These are phyloP conservation scores for Shinisaurus crocodilurus DNA, from an alignment of 2,113 vertebrate genomes.

Conservation along the genomic window DNA sequence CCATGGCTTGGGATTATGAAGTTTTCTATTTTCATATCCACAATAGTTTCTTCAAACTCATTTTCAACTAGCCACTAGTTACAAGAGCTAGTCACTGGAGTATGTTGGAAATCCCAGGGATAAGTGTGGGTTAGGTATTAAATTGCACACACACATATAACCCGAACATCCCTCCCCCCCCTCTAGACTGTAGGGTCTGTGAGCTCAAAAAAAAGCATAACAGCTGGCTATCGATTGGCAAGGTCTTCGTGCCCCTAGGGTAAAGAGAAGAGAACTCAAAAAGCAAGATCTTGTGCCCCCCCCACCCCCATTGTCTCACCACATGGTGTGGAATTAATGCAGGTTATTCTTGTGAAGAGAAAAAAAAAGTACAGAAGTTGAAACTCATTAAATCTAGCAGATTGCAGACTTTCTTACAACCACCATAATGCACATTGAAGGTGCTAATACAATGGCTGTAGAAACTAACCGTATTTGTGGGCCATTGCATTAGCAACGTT, in stretches of 20 bases:
- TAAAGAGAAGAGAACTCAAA: not conserved
- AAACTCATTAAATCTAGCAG: not conserved
- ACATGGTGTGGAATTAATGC: not conserved
- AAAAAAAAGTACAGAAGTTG: not conserved
- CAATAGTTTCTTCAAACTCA: not conserved
- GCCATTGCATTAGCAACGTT: too few relatives aligned
- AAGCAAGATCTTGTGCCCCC: not conserved
- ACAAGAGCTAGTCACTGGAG: not conserved
- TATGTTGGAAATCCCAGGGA: not conserved
- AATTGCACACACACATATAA: not conserved
- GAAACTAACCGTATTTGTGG: too few relatives aligned
- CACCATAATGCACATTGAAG: not conserved
- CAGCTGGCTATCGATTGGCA: not conserved
- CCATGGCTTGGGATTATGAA: not conserved
- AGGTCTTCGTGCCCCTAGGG: not conserved
- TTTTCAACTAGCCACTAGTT: slow-evolving; percentile 19
- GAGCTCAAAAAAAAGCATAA: not conserved
- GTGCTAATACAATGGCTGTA: not conserved
- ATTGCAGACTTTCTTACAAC: fast-evolving
- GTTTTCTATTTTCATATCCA: not conserved
- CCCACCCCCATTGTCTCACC: not conserved
- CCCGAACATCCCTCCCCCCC: too few relatives aligned
- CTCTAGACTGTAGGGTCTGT: not conserved
- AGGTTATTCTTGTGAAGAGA: not conserved
- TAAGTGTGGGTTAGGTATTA: not conserved